phyloP scores from a whole-genome alignment of 1,140 invertebrate genomes.

The Carcinoscorpius rotundicauda region DNA sequence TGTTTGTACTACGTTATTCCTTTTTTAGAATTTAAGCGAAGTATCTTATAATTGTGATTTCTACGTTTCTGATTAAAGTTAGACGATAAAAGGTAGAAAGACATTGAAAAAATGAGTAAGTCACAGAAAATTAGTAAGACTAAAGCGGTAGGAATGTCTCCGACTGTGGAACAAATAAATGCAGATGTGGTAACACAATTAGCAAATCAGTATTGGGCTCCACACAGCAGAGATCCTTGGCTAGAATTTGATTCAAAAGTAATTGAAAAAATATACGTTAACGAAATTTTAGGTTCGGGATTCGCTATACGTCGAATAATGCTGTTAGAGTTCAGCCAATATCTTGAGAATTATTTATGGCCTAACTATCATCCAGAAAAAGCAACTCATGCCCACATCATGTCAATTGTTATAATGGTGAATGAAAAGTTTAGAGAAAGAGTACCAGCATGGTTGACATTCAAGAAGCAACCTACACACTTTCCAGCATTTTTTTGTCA shows the following conservation, averaged over 20 bases:
- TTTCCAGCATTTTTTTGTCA: constrained; percentile 80
- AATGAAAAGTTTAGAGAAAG: constrained; percentile 98
- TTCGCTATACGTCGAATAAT: constrained; percentile 79
- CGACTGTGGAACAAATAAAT: constrained; percentile 70
- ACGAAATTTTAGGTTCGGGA: constrained; percentile 58
- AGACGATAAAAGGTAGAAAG: no score
- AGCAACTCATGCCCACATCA: constrained; percentile 60
- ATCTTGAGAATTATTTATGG: constrained; percentile 94
- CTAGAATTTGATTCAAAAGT: constrained; percentile 55
- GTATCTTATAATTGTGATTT: no score
- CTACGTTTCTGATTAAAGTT: no score
- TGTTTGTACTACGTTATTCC: no score
- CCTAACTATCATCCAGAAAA: constrained; percentile 55
- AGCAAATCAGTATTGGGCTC: constrained; percentile 80
- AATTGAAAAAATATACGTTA: constrained; percentile 64
- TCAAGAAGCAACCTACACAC: constrained; percentile 62
- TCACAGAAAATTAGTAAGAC: no score
- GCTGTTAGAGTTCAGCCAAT: constrained; percentile 94
- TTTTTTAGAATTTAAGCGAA: no score
- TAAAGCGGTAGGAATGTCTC: constrained; percentile 2
- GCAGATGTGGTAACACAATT: constrained; percentile 65
- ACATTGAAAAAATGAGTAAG: no score
- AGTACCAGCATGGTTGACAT: constrained; percentile 89
- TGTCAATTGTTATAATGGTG: constrained; percentile 93
- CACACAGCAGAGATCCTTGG: constrained; percentile 54